Conservation (phyloP, 2,888 invertebrate species). For the Cynaeus angustus region DNA sequence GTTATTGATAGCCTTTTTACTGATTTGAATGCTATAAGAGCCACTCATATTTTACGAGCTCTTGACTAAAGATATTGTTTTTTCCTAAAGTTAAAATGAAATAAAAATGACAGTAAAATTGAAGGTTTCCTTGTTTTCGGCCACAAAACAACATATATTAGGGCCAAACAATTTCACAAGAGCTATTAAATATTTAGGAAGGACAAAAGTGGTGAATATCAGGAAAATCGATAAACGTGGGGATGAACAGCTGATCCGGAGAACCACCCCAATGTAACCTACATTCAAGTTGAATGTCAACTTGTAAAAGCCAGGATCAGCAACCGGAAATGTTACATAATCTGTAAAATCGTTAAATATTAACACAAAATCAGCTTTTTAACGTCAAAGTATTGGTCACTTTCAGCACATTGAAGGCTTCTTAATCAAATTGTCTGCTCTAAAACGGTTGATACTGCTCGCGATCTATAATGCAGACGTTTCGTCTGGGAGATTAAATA, state of each 20-base stretch:
- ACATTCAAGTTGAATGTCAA: constrained; percentile 40
- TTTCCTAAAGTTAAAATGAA: not conserved
- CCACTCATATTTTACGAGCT: no score
- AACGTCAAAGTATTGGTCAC: not conserved
- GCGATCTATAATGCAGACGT: constrained; percentile 16
- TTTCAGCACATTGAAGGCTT: constrained; percentile 1
- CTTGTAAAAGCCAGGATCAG: constrained; percentile 28
- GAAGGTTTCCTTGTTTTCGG: not conserved
- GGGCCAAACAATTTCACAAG: constrained; percentile 9
- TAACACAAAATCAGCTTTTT: constrained; percentile 5
- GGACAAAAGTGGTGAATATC: constrained; percentile 29
- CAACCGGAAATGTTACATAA: constrained; percentile 7
- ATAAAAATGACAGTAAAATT: not conserved
- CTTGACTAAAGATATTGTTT: not conserved
- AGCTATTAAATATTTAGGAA: constrained; percentile 43
- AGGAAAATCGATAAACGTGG: constrained; percentile 49
- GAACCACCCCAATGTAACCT: constrained; percentile 41
- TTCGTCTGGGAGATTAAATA: constrained; percentile 3
- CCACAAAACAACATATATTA: not conserved
- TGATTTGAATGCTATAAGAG: no score
- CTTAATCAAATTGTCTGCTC: not conserved
- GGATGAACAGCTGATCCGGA: constrained; percentile 47
- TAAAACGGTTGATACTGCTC: not conserved
- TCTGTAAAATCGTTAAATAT: constrained; percentile 10
- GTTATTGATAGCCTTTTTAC: no score